Evolutionary conservation across 2,113 vertebrate genomes (phyloP).

Genomic region (Calyptommatus sinebrachiatus): DNA sequence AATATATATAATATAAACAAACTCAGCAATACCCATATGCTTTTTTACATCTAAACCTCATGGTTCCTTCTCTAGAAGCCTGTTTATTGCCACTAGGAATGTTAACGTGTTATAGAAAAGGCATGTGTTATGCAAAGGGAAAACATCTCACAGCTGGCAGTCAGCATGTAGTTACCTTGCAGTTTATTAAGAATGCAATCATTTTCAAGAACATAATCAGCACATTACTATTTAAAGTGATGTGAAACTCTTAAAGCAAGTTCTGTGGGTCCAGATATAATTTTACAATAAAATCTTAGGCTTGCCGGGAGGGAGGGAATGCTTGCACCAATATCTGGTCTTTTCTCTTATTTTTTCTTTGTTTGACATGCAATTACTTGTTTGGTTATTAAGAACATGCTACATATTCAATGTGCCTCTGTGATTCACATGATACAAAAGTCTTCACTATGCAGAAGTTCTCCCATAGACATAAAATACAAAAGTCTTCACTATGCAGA

Average conservation of each 20-base stretch:
- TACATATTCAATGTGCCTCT: background rate
- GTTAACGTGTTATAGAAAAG: conserved; percentile 53
- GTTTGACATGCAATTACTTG: background rate
- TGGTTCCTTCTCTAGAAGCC: conserved; percentile 37
- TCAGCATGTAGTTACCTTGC: conserved; percentile 21
- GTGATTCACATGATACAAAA: no score
- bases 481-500: no score
- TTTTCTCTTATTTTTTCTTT: background rate
- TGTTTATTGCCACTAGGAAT: conserved; percentile 61
- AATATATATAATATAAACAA: no score
- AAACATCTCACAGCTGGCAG: conserved; percentile 40
- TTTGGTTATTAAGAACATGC: background rate
- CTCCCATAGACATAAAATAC: no score
- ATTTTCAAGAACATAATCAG: background rate
- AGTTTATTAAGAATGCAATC: background rate
- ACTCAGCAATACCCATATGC: conserved; percentile 64
- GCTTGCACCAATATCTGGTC: background rate
- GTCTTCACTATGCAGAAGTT: no score
- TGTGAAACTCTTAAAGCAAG: background rate
- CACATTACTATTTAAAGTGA: background rate
- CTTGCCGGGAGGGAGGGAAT: background rate
- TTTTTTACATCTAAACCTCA: conserved; percentile 59
- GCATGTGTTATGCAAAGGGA: conserved; percentile 31
- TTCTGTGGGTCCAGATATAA: background rate
- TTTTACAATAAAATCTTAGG: background rate